A percentile compares a stretch with the other conserved stretches of the same genome.
Conservation (phyloP, 2,888 invertebrate genomes). For the Cheilosia impressa region DNA sequence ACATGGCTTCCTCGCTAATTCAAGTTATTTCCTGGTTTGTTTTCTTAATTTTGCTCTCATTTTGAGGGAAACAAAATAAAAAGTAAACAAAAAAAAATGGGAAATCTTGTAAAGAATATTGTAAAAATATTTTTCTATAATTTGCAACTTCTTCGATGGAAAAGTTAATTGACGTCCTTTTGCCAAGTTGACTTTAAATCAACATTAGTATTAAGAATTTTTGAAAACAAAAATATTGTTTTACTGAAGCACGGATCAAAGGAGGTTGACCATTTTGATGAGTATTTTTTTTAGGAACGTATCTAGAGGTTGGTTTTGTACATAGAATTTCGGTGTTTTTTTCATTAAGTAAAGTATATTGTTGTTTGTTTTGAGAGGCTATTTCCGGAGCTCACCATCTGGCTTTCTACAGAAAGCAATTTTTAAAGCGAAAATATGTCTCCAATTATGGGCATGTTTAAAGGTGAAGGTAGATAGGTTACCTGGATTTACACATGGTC, state of each 20-base stretch:
- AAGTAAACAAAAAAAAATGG: background rate
- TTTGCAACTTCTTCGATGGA: conserved; percentile 33
- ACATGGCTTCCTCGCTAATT: conserved; percentile 17
- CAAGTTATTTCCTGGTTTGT: conserved; percentile 5
- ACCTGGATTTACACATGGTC: too few relatives aligned
- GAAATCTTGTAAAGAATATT: background rate
- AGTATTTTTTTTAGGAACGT: background rate
- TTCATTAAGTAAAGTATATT: too few relatives aligned
- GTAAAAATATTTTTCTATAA: conserved; percentile 57
- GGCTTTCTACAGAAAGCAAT: too few relatives aligned
- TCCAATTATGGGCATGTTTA: too few relatives aligned
- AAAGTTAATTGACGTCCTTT: conserved; percentile 38
- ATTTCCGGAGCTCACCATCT: too few relatives aligned
- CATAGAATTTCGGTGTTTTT: too few relatives aligned
- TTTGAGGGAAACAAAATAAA: background rate
- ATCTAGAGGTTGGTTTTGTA: background rate
- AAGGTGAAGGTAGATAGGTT: too few relatives aligned
- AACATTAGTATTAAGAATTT: conserved; percentile 36
- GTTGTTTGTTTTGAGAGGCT: too few relatives aligned
- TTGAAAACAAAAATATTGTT: background rate
- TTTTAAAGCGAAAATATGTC: too few relatives aligned
- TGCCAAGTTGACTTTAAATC: conserved; percentile 15
- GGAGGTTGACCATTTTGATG: too few relatives aligned
- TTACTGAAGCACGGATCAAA: background rate
- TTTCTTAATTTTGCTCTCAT: conserved; percentile 9